Percentiles rank a stretch among this genome's conserved stretches.
Evolutionary conservation across 2,888 invertebrate species (phyloP).

Genomic region (Azorinus chamasolen): DNA sequence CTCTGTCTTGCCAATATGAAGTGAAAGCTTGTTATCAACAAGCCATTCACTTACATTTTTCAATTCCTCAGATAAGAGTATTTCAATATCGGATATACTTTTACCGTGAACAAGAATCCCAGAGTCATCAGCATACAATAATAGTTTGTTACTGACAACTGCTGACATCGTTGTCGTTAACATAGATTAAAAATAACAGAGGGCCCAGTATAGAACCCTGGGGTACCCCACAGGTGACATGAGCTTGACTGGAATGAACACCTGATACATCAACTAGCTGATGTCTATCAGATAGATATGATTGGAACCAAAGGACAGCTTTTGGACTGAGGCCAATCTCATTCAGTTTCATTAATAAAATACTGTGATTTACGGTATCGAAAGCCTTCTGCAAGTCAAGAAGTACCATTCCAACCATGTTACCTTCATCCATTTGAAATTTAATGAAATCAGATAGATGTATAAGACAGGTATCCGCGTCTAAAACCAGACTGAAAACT

Average conservation of each 20-base stretch:
- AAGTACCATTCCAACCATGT: too few relatives aligned
- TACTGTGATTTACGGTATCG: too few relatives aligned
- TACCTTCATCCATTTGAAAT: too few relatives aligned
- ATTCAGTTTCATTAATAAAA: too few relatives aligned
- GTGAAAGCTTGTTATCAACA: slow-evolving; percentile 8
- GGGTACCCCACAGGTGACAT: background rate
- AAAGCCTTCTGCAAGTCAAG: too few relatives aligned
- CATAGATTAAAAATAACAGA: background rate
- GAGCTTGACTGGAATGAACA: background rate
- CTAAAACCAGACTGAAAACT: slow-evolving; percentile 1
- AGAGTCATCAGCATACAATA: slow-evolving; percentile 7
- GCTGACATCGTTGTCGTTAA: slow-evolving; percentile 9
- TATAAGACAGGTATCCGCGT: too few relatives aligned
- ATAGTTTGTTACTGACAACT: background rate
- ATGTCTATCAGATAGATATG: slow-evolving; percentile 2
- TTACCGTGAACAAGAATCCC: background rate
- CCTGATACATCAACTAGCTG: background rate
- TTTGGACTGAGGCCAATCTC: too few relatives aligned
- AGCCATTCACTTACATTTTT: slow-evolving; percentile 11
- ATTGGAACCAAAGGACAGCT: background rate
- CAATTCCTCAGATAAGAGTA: background rate
- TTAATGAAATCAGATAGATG: too few relatives aligned
- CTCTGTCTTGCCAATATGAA: slow-evolving; percentile 18
- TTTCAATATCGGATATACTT: background rate
- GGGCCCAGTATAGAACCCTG: slow-evolving; percentile 4